These are phyloP conservation scores for Amniataba percoides DNA, from an alignment of 2,797 vertebrate species.

Conservation along the genomic window DNA sequence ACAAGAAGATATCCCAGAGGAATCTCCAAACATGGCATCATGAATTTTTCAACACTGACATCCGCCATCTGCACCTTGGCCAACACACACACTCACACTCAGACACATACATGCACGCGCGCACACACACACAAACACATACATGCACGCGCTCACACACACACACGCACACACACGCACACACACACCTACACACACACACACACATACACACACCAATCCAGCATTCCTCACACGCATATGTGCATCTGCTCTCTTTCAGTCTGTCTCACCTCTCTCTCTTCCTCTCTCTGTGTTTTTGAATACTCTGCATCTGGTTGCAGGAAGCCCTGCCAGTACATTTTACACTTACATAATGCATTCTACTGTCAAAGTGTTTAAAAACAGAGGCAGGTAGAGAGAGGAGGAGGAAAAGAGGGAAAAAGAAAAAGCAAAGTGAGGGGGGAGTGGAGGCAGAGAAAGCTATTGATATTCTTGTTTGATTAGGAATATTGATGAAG, in stretches of 20 bases:
- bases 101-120: slow-evolving; percentile 45
- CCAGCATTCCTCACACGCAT: slow-evolving; percentile 59
- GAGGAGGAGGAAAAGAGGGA: background rate
- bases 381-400: slow-evolving; percentile 16
- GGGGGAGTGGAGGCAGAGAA: background rate
- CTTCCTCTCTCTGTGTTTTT: slow-evolving; percentile 55
- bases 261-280: slow-evolving; percentile 61
- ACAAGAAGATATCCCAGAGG: slow-evolving; percentile 81
- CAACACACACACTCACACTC: slow-evolving; percentile 44
- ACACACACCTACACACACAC: slow-evolving; percentile 35
- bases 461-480: slow-evolving; percentile 43
- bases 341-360: slow-evolving; percentile 74
- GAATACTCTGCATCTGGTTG: slow-evolving; percentile 69
- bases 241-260: slow-evolving; percentile 68
- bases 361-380: slow-evolving; percentile 61
- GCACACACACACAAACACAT: slow-evolving; percentile 43
- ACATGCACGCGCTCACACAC: slow-evolving; percentile 29
- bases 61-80: slow-evolving; percentile 79
- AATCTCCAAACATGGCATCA: slow-evolving; percentile 84
- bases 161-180: slow-evolving; percentile 31
- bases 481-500: slow-evolving; percentile 49
- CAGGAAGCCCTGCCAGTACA: slow-evolving; percentile 63
- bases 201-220: slow-evolving; percentile 38
- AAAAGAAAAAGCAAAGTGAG: background rate
- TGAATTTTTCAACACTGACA: slow-evolving; percentile 86